phyloP scores from a whole-genome alignment of 2,797 vertebrate species.

The Arctocebus calabarensis region DNA sequence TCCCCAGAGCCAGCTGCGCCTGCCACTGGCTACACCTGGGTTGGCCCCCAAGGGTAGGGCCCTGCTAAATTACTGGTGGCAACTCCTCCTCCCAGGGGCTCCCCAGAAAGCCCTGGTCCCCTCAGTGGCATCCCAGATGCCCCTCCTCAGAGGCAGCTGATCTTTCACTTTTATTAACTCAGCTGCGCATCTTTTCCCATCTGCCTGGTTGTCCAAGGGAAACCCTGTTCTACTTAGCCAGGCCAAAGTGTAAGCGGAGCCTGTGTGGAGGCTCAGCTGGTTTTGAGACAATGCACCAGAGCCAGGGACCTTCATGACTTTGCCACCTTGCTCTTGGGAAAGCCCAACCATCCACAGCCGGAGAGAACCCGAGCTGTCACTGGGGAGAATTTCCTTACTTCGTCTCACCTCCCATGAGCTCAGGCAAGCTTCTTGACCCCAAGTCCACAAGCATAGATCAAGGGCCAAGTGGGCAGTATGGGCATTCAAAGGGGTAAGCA shows the following conservation, averaged over 20 bases:
- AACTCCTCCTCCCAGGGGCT: background rate
- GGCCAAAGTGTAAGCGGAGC: slow-evolving; percentile 76
- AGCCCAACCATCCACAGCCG: background rate
- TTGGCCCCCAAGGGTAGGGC: background rate
- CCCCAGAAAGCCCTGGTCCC: slow-evolving; percentile 63
- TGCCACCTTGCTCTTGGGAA: background rate
- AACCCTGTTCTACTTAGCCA: slow-evolving; percentile 71
- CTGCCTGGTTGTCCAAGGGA: slow-evolving; percentile 80
- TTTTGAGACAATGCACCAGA: slow-evolving; percentile 52
- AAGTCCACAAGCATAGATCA: background rate
- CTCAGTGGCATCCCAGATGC: slow-evolving; percentile 56
- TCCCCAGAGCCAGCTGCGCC: background rate
- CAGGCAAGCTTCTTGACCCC: background rate
- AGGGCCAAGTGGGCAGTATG: background rate
- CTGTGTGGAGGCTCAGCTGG: slow-evolving; percentile 61
- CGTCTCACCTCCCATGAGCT: background rate
- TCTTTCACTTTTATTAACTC: slow-evolving; percentile 81
- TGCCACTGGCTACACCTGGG: background rate
- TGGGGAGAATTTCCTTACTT: background rate
- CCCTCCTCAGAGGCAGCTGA: slow-evolving; percentile 53
- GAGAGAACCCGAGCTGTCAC: background rate
- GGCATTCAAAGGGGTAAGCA: background rate
- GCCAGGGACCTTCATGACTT: background rate
- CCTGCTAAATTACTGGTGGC: background rate
- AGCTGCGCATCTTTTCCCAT: slow-evolving; percentile 75